Percentiles rank a stretch among this genome's conserved stretches.
Conservation (phyloP, 1,140 invertebrate genomes). For the Octopus sinensis region DNA sequence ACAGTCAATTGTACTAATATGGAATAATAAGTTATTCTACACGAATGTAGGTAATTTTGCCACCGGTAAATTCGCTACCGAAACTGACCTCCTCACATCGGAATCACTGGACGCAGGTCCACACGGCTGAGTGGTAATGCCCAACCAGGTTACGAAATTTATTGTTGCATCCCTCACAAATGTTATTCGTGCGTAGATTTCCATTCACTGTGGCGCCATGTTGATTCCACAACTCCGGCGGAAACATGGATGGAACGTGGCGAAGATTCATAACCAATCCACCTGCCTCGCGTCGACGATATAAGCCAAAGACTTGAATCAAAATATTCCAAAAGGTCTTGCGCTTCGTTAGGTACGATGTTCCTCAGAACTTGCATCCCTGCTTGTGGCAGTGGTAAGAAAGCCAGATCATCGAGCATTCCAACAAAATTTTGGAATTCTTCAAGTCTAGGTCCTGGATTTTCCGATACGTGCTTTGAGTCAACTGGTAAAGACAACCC, state of each 20-base stretch:
- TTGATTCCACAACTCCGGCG: conserved; percentile 14
- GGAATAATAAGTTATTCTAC: no score
- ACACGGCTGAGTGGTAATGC: conserved; percentile 13
- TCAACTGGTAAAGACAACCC: conserved; percentile 10
- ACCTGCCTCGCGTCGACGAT: not conserved
- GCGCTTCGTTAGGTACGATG: not conserved
- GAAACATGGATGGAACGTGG: conserved; percentile 8
- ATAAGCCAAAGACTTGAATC: conserved; percentile 16
- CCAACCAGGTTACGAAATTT: conserved; percentile 15
- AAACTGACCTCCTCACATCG: conserved; percentile 7
- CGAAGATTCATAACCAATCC: not conserved
- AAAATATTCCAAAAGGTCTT: conserved; percentile 16
- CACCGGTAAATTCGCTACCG: no score
- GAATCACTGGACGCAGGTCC: not conserved
- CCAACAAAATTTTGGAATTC: conserved; percentile 20
- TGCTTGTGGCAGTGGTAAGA: conserved; percentile 21
- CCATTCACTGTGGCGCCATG: conserved; percentile 16
- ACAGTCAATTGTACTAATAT: no score
- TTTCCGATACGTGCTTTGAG: conserved; percentile 19
- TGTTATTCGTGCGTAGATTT: conserved; percentile 18
- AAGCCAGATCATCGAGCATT: conserved; percentile 25
- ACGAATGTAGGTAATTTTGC: no score
- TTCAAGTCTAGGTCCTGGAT: conserved; percentile 14
- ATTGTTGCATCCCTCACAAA: conserved; percentile 18
- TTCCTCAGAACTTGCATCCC: not conserved